Evolutionary conservation across 2,113 vertebrate genomes (phyloP).

Genomic region (Peromyscus maniculatus): DNA sequence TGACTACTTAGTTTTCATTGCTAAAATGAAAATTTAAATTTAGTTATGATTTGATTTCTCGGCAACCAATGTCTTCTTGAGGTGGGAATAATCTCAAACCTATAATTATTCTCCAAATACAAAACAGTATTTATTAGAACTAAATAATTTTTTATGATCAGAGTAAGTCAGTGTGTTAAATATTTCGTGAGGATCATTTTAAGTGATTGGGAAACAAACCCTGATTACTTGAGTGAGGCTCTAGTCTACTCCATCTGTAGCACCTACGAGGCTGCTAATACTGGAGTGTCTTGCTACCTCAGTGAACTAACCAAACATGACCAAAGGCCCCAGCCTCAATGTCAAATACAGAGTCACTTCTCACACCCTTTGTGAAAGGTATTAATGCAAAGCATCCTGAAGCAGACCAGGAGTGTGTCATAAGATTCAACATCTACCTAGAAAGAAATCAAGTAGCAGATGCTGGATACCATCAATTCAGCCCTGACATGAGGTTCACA

Average conservation of each 20-base stretch:
- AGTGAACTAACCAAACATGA: background rate
- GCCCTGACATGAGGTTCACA: background rate
- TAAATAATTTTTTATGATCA: slow-evolving; percentile 46
- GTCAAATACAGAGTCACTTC: background rate
- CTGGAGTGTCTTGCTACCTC: no score
- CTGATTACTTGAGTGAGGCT: background rate
- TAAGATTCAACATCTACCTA: background rate
- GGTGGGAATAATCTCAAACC: background rate
- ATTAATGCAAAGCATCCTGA: background rate
- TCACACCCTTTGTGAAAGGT: background rate
- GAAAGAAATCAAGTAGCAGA: background rate
- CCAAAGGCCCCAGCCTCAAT: background rate
- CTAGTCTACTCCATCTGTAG: background rate
- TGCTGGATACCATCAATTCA: no score
- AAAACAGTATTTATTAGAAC: background rate
- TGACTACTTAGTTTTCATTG: background rate
- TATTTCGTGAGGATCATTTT: background rate
- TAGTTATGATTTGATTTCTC: slow-evolving; percentile 11
- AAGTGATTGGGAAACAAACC: background rate
- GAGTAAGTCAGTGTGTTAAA: background rate
- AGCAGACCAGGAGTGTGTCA: accelerated
- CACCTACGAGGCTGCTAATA: background rate
- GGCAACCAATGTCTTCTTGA: background rate
- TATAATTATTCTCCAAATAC: slow-evolving; percentile 25
- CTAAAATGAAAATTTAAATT: slow-evolving; percentile 39